These are phyloP conservation scores for Zygogramma bicolorata DNA, from an alignment of 2,888 invertebrate genomes.

Conservation along the genomic window DNA sequence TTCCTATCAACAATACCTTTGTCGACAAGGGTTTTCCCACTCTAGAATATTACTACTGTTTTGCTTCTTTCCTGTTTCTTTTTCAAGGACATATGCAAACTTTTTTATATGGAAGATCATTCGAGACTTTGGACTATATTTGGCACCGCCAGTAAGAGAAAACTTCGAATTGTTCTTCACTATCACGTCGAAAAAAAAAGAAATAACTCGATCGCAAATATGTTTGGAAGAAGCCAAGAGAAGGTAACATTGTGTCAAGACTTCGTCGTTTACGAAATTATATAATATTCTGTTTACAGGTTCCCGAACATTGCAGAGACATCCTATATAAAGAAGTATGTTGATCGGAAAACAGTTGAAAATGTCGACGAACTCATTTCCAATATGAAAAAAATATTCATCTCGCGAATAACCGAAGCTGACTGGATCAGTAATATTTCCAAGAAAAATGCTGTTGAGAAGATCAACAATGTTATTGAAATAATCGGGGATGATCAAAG, in stretches of 20 bases:
- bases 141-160: constrained; percentile 24
- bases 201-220: constrained; percentile 1
- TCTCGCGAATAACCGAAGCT: neutral
- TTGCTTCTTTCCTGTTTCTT: too few relatives aligned
- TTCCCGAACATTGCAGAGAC: constrained; percentile 24
- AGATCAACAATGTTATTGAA: constrained; percentile 18
- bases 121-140: constrained; percentile 24
- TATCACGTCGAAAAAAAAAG: neutral
- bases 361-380: constrained; percentile 8
- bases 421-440: constrained; percentile 22
- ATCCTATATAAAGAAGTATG: constrained; percentile 10
- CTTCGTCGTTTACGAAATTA: neutral
- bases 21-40: too few relatives aligned
- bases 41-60: too few relatives aligned
- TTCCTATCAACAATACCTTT: too few relatives aligned
- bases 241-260: constrained; percentile 5
- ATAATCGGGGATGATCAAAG: constrained; percentile 10
- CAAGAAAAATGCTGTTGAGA: constrained; percentile 14
- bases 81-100: constrained; percentile 25
- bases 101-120: constrained; percentile 34
- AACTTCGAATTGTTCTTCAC: constrained; percentile 24
- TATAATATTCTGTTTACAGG: constrained; percentile 8
- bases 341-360: neutral
- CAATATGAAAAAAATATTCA: constrained; percentile 14
- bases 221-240: constrained; percentile 14